Evolutionary conservation across 2,797 vertebrate genomes (phyloP).

Genomic region (Hozukius guyotensis): DNA sequence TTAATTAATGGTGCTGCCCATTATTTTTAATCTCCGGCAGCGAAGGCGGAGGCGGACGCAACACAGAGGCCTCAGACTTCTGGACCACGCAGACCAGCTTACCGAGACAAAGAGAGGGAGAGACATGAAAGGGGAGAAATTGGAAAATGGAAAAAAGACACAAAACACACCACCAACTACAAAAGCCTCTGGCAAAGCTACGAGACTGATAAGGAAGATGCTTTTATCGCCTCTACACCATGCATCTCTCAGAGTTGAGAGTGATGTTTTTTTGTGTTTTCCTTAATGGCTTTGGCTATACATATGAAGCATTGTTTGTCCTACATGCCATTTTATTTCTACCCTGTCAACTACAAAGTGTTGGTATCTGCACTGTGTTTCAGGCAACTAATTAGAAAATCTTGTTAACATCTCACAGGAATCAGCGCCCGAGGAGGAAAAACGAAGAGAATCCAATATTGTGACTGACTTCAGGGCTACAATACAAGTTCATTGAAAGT

Average conservation of each 20-base stretch:
- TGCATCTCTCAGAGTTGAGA: conserved; percentile 49
- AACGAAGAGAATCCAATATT: conserved; percentile 37
- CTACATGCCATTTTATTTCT: conserved; percentile 58
- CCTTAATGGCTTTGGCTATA: conserved; percentile 67
- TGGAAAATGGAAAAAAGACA: conserved; percentile 66
- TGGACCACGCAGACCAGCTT: conserved; percentile 65
- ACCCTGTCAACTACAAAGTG: conserved; percentile 61
- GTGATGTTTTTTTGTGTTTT: conserved; percentile 57
- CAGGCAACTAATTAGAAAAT: conserved; percentile 70
- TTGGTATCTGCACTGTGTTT: conserved; percentile 46
- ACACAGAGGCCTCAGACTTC: conserved; percentile 71
- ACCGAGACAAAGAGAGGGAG: conserved; percentile 58
- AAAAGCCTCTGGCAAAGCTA: conserved; percentile 73
- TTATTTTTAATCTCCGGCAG: conserved; percentile 79
- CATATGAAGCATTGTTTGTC: conserved; percentile 65
- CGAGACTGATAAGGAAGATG: conserved; percentile 70
- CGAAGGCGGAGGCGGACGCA: conserved; percentile 60
- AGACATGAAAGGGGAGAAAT: conserved; percentile 71
- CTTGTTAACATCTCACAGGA: conserved; percentile 63
- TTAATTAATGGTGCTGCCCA: conserved; percentile 80
- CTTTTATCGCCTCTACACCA: conserved; percentile 70
- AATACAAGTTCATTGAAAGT: conserved; percentile 10
- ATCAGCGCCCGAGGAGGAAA: conserved; percentile 18
- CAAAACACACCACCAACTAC: conserved; percentile 66
- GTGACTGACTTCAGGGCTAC: conserved; percentile 13